Conservation (phyloP, 2,797 vertebrate genomes). For the Pangasius larnaudii region DNA sequence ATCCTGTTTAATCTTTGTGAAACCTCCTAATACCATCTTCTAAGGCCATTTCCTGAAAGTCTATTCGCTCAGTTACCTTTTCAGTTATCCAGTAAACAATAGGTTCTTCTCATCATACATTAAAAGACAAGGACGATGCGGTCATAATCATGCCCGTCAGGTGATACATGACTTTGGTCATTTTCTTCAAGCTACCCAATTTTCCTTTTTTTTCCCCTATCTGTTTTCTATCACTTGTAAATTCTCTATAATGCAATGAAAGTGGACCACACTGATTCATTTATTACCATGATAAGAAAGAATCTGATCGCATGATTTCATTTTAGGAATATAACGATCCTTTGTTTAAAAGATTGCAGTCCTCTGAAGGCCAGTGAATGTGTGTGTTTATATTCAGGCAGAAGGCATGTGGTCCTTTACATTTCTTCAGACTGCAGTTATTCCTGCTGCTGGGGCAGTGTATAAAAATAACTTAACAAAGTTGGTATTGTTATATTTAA, state of each 20-base stretch:
- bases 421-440: constrained; percentile 26
- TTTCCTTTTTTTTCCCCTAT: background rate
- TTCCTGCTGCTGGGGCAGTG: background rate
- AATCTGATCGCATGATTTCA: background rate
- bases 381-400: constrained; percentile 37
- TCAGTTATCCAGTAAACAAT: constrained; percentile 30
- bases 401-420: constrained; percentile 9
- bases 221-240: background rate
- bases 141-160: background rate
- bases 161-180: background rate
- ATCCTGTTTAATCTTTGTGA: background rate
- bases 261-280: background rate
- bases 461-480: constrained; percentile 23
- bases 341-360: constrained; percentile 17
- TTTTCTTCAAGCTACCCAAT: background rate
- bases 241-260: background rate
- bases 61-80: background rate
- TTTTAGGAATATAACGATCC: constrained; percentile 16
- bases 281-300: constrained; percentile 3
- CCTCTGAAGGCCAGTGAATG: constrained; percentile 17
- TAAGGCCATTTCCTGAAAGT: background rate
- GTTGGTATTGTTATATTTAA: background rate
- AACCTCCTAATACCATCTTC: background rate
- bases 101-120: background rate
- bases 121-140: constrained; percentile 17